Evolutionary conservation across 2,888 invertebrate genomes (phyloP).

Genomic region (Cyaniris semiargus): DNA sequence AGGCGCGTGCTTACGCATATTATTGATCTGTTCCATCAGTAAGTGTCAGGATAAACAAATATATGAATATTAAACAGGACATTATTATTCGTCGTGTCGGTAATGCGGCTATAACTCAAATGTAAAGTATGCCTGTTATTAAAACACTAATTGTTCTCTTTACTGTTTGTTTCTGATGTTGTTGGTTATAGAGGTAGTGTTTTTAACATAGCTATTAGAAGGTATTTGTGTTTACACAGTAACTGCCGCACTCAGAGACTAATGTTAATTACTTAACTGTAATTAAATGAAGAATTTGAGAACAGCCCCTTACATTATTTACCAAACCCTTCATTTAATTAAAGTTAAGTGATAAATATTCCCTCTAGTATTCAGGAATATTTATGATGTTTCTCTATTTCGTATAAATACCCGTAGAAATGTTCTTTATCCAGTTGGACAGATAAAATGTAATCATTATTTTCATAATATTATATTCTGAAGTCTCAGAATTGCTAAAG

Average conservation of each 20-base stretch:
- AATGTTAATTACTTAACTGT: no score
- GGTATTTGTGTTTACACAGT: no score
- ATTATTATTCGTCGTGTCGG: constrained; percentile 54
- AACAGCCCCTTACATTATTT: no score
- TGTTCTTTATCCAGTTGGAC: background rate
- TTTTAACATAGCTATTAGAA: no score
- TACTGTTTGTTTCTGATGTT: background rate
- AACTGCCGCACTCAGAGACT: no score
- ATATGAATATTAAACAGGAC: constrained; percentile 70
- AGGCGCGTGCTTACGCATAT: constrained; percentile 44
- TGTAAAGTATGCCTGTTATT: constrained; percentile 27
- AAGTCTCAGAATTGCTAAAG: background rate
- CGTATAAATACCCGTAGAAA: background rate
- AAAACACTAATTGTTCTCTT: constrained; percentile 5
- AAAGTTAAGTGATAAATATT: no score
- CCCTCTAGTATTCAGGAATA: no score
- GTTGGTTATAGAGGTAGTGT: background rate
- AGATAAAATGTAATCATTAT: background rate
- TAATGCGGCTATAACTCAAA: constrained; percentile 43
- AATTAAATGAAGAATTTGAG: no score
- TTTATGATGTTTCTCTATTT: no score
- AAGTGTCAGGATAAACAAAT: constrained; percentile 69
- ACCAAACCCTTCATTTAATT: no score
- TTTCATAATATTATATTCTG: background rate
- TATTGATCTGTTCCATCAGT: constrained; percentile 67